Evolutionary conservation across 2,113 vertebrate species (phyloP).

Genomic region (Rostratula benghalensis): DNA sequence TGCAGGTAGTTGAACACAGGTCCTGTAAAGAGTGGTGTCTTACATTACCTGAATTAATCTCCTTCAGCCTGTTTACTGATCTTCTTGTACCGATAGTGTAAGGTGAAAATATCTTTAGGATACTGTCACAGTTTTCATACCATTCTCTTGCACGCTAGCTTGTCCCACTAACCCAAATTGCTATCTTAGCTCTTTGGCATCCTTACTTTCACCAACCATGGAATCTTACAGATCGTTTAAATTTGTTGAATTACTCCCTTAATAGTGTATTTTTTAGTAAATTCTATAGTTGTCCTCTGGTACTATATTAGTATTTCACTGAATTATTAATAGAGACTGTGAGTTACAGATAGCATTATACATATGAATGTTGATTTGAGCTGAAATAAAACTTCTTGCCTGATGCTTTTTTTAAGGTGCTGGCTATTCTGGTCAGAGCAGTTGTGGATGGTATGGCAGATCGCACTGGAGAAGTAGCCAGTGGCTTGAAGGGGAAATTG

Average conservation of each 20-base stretch:
- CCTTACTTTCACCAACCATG: not conserved
- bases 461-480: constrained; percentile 73
- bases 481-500: constrained; percentile 76
- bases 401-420: constrained; percentile 75
- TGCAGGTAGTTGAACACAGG: not conserved
- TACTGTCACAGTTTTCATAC: not conserved
- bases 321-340: not conserved
- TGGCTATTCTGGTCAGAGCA: constrained; percentile 86
- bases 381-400: not conserved
- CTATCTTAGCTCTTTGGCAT: not conserved
- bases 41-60: not conserved
- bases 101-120: not conserved
- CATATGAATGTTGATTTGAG: not conserved
- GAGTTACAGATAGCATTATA: not conserved
- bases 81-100: not conserved
- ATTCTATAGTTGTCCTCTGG: not conserved
- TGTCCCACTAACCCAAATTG: not conserved
- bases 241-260: not conserved
- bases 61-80: not conserved
- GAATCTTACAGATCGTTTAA: not conserved
- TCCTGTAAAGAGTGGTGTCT: not conserved
- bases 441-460: constrained; percentile 80
- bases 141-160: not conserved
- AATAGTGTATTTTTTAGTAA: not conserved
- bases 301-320: not conserved